Evolutionary conservation across 2,113 vertebrate genomes (phyloP).

Genomic region (Dipodomys stephensi): DNA sequence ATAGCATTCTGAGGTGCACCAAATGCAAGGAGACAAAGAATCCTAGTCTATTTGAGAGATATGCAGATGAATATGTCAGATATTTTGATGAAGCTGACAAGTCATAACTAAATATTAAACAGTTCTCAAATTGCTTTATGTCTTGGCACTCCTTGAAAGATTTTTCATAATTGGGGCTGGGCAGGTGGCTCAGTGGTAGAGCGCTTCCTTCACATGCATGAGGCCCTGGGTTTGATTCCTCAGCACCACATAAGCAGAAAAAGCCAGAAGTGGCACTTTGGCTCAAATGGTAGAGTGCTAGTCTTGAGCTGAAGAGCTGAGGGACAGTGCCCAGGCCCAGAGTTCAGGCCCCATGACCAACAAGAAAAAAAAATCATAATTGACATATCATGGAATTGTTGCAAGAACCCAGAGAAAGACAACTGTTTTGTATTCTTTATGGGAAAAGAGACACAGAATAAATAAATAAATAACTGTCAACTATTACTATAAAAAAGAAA

Average conservation of each 20-base stretch:
- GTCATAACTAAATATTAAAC: constrained; percentile 22
- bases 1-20: not conserved
- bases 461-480: too few species aligned
- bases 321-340: too few species aligned
- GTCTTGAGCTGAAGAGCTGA: too few species aligned
- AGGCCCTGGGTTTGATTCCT: too few species aligned
- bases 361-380: not conserved
- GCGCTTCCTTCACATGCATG: too few species aligned
- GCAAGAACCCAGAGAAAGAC: not conserved
- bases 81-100: not conserved
- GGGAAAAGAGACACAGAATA: not conserved
- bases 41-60: not conserved
- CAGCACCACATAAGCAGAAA: too few species aligned
- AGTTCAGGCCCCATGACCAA: too few species aligned
- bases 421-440: not conserved
- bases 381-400: not conserved
- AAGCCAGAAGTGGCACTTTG: too few species aligned
- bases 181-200: too few species aligned
- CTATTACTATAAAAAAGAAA: not conserved
- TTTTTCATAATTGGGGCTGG: not conserved
- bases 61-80: not conserved
- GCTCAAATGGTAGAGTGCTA: too few species aligned
- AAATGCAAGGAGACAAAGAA: not conserved
- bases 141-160: not conserved
- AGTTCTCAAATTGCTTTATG: not conserved